Conservation (phyloP, 2,888 invertebrate genomes). For the Synergus laeviventris region DNA sequence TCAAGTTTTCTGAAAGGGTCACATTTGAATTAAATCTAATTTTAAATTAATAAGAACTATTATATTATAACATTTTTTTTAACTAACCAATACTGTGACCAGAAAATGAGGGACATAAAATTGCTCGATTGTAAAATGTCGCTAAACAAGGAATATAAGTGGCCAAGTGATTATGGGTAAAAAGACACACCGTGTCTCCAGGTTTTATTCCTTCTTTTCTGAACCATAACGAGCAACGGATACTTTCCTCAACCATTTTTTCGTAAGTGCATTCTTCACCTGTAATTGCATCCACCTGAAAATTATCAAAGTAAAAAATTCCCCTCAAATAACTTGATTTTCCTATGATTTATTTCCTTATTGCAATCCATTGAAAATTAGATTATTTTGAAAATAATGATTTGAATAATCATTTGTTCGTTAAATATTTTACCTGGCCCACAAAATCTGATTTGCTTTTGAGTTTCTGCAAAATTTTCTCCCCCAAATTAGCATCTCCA, state of each 20-base stretch:
- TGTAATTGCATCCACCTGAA: conserved; percentile 23
- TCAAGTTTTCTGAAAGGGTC: conserved; percentile 14
- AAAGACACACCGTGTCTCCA: conserved; percentile 12
- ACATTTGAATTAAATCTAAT: background rate
- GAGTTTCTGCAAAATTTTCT: conserved; percentile 18
- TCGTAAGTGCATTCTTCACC: conserved; percentile 34
- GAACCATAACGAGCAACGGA: conserved; percentile 28
- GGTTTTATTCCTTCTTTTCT: conserved; percentile 36
- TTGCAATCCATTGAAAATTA: background rate
- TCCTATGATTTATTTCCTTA: background rate
- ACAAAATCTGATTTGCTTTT: conserved; percentile 39
- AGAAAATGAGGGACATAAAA: conserved; percentile 11
- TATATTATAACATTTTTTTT: background rate
- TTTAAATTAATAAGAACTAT: background rate
- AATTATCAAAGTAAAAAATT: background rate
- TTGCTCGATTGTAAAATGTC: conserved; percentile 28
- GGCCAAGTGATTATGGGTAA: conserved; percentile 27
- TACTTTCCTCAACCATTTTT: conserved; percentile 18
- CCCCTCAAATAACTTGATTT: background rate
- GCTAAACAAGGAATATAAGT: conserved; percentile 30
- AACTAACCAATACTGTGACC: conserved; percentile 6
- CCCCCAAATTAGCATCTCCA: conserved; percentile 9
- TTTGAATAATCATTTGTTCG: background rate
- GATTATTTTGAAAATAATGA: background rate
- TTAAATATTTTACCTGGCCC: conserved; percentile 33